Evolutionary conservation across 1,140 invertebrate genomes (phyloP).

Genomic region (Cydia splendana): DNA sequence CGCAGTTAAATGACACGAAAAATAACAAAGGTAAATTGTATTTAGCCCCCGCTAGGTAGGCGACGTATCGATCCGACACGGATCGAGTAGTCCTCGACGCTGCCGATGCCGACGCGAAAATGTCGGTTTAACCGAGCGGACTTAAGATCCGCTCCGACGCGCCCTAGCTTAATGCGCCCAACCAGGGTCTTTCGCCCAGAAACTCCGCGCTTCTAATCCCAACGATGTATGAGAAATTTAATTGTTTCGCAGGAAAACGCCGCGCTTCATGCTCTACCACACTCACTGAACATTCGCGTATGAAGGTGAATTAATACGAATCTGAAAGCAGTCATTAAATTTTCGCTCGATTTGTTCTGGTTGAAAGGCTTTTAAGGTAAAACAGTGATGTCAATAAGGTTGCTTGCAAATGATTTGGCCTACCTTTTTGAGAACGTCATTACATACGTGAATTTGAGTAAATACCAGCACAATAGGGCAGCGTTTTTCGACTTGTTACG

Average conservation of each 20-base stretch:
- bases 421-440: conserved; percentile 43
- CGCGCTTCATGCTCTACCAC: conserved; percentile 61
- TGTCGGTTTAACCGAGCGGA: conserved; percentile 66
- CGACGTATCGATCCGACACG: conserved; percentile 69
- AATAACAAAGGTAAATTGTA: conserved; percentile 81
- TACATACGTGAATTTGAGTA: conserved; percentile 14
- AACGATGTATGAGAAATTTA: conserved; percentile 71
- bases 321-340: conserved; percentile 76
- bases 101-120: conserved; percentile 60
- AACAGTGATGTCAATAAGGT: conserved; percentile 70
- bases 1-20: conserved; percentile 80
- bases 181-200: conserved; percentile 46
- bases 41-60: conserved; percentile 75
- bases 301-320: conserved; percentile 70
- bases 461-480: conserved; percentile 19
- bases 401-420: conserved; percentile 50
- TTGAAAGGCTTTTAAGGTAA: conserved; percentile 69
- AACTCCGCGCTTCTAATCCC: conserved; percentile 56
- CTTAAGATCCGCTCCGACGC: conserved; percentile 65
- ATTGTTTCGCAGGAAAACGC: conserved; percentile 72
- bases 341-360: conserved; percentile 67
- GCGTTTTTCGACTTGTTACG: conserved; percentile 22
- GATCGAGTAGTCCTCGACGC: conserved; percentile 60
- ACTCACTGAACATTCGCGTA: conserved; percentile 59
- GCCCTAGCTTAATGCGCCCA: conserved; percentile 52